phyloP scores from a whole-genome alignment of 37 sponge, comb jelly and placozoan species.

The Halisarca cf. caerulea region DNA sequence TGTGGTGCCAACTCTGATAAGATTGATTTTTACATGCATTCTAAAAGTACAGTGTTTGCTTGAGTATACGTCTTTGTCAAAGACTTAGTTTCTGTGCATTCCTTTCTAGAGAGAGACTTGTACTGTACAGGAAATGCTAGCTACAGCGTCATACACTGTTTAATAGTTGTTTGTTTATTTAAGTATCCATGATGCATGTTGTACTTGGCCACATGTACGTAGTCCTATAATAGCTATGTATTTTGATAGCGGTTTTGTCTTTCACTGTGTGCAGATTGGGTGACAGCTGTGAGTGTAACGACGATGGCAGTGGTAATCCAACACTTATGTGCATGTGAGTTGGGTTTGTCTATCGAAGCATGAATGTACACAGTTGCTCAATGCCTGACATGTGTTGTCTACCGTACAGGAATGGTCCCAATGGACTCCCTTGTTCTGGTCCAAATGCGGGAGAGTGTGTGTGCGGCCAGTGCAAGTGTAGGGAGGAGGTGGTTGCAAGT shows the following conservation, averaged over 20 bases:
- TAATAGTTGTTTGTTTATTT: background rate
- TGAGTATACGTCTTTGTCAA: too few species aligned
- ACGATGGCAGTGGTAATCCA: background rate
- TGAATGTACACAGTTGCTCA: background rate
- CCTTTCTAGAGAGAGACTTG: too few species aligned
- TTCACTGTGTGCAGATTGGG: background rate
- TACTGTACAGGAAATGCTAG: too few species aligned
- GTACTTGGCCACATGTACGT: background rate
- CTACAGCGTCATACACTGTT: too few species aligned
- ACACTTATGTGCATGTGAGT: too few species aligned
- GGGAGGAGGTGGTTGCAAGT: conserved; percentile 20
- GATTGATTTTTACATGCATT: too few species aligned
- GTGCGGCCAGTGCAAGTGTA: conserved; percentile 34
- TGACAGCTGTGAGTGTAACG: conserved; percentile 6
- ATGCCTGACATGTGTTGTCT: background rate
- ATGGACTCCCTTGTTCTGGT: conserved; percentile 3
- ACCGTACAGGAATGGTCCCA: background rate
- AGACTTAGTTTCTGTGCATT: too few species aligned
- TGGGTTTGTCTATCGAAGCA: background rate
- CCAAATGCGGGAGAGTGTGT: conserved; percentile 24
- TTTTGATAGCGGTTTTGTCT: background rate
- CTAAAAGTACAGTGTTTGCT: too few species aligned
- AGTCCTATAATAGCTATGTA: background rate
- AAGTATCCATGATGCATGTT: background rate
- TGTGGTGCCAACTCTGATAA: too few species aligned